These are phyloP conservation scores for Corythornis madagascariensis DNA, from an alignment of 2,113 vertebrate species.

Conservation along the genomic window DNA sequence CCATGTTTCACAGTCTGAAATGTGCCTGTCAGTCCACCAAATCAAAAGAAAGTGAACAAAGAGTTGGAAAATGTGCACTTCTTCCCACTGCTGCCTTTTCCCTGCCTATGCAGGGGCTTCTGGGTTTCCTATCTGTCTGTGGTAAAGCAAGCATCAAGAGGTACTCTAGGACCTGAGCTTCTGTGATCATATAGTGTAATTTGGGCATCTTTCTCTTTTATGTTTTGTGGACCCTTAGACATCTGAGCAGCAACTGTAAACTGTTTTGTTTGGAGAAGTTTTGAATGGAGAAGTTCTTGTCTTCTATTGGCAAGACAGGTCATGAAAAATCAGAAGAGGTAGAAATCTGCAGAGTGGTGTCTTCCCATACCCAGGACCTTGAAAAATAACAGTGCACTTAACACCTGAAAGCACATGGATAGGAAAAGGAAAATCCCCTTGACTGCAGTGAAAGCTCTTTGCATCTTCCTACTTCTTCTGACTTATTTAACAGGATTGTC, in stretches of 20 bases:
- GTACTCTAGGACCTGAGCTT: not conserved
- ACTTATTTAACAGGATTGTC: no score
- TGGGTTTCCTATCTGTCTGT: not conserved
- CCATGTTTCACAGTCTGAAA: not conserved
- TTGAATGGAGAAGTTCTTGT: not conserved
- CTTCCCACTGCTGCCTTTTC: not conserved
- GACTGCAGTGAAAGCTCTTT: not conserved
- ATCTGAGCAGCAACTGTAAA: not conserved
- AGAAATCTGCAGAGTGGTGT: not conserved
- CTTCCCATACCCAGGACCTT: not conserved
- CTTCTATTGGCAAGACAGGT: not conserved
- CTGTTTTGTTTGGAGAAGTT: not conserved
- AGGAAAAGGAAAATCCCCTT: conserved; percentile 7
- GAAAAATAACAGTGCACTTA: not conserved
- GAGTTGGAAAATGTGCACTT: not conserved
- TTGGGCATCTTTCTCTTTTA: not conserved
- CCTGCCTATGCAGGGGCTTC: not conserved
- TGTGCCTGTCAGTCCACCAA: not conserved
- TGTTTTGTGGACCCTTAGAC: not conserved
- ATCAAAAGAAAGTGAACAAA: not conserved
- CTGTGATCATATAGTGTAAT: not conserved
- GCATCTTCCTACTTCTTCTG: no score
- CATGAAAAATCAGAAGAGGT: not conserved
- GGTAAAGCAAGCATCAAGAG: not conserved
- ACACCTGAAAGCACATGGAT: not conserved